Evolutionary conservation across 2,113 vertebrate species (phyloP).

Genomic region (Origma solitaria): DNA sequence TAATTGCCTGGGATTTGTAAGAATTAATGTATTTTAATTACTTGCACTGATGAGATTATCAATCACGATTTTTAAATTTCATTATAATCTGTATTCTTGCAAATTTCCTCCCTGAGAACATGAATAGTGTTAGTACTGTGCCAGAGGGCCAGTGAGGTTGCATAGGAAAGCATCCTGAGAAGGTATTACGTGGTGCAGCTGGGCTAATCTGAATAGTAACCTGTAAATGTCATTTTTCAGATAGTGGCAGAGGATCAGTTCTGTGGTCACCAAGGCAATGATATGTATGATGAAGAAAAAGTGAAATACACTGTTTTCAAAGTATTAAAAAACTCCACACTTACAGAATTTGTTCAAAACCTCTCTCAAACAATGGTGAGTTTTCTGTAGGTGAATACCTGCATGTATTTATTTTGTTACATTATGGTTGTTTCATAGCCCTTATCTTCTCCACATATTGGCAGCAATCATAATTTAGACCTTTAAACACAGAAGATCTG

Average conservation of each 20-base stretch:
- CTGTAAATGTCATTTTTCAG: slow-evolving; percentile 64
- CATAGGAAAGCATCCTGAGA: not conserved
- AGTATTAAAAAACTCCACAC: slow-evolving; percentile 94
- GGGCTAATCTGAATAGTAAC: not conserved
- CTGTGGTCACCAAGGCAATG: slow-evolving; percentile 98
- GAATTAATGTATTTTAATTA: slow-evolving; percentile 3
- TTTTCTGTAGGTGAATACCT: not conserved
- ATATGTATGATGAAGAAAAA: slow-evolving; percentile 99
- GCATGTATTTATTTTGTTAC: not conserved
- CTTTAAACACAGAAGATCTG: not conserved
- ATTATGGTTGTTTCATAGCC: not conserved
- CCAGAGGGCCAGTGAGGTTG: not conserved
- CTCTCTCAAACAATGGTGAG: slow-evolving; percentile 99
- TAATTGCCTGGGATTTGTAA: not conserved
- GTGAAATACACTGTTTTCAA: slow-evolving; percentile 99
- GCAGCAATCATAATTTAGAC: not conserved
- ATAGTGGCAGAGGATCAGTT: slow-evolving; percentile 99
- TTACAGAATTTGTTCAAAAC: slow-evolving; percentile 96
- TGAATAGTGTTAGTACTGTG: not conserved
- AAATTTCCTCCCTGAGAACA: not conserved
- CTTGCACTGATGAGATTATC: not conserved
- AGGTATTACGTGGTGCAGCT: not conserved
- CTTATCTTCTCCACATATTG: not conserved
- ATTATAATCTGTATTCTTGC: not conserved
- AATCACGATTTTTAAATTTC: not conserved